Base-by-base conservation (phyloP, 2,797 vertebrate species). In the Chaunax sp. region DNA sequence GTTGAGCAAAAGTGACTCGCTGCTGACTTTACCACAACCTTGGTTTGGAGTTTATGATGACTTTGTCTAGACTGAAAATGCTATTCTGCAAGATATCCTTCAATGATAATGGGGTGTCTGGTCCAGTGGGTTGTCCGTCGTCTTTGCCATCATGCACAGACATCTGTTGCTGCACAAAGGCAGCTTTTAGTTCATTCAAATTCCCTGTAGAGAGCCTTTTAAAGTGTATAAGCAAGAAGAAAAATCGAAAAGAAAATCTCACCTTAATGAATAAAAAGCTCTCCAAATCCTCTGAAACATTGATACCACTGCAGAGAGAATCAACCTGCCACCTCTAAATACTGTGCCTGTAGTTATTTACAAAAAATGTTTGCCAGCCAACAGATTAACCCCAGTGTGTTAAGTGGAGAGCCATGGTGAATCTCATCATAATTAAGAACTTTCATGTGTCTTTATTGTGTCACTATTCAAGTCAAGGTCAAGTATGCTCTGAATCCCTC, bases 1-100 rank as follows among this genome's bases (percentile, higher is more conserved):
- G 82, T 75, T 15, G 25, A 76, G 74, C 64, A 63, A 61, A 73
- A 83, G 64, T 60, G 75, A 73, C 70, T 77, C 33, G 61, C 50
- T 2, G 20, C 47, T 63, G 75, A 87, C 83, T 87, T 89, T 59
- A 61, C 72, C 61, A 85, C 81, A 90, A 90, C 88, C 88, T 90
- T 90, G 89, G 59, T 70, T 33, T 52, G 51, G 78, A 79, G 74
- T 83, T 88, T 85, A 80, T 81, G 77, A 88, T 69, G 83, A 87
- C 83, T 88, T 87, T 82, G 73, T 85, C 73, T 52, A 8, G 72
- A 58, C 74, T 63, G 52, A 81, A 86, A 84, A 55, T 43, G 76
- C 81, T 75, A 78, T 54, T 81, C 66, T 71, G 75, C 79, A 57
- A 75, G 82, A 89, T 82, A 90, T 80, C 73, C 70, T 77, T 85